These are phyloP conservation scores for Digitonthophagus gazella DNA, from an alignment of 2,888 invertebrate genomes.

Conservation along the genomic window DNA sequence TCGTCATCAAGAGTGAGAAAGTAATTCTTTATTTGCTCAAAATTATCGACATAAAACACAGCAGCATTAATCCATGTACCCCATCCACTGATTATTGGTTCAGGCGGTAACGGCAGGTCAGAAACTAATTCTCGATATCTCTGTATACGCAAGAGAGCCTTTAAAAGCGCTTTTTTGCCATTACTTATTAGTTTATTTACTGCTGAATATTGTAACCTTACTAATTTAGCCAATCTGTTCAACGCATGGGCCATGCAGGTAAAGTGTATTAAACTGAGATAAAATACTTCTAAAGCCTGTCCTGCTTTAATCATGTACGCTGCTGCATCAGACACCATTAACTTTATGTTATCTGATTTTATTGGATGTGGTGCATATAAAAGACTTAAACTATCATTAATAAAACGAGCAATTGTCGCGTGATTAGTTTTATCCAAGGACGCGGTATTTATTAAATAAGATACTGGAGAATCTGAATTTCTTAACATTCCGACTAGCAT, in stretches of 20 bases:
- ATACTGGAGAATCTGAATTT: neutral
- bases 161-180: conserved; percentile 39
- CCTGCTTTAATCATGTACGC: conserved; percentile 37
- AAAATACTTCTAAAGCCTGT: conserved; percentile 33
- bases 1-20: too few species aligned
- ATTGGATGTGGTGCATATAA: conserved; percentile 19
- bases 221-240: conserved; percentile 36
- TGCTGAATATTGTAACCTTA: conserved; percentile 29
- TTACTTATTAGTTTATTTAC: conserved; percentile 35
- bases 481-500: conserved; percentile 5
- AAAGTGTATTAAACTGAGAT: conserved; percentile 36
- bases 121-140: too few species aligned
- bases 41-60: too few species aligned
- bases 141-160: conserved; percentile 33
- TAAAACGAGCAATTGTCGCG: conserved; percentile 18
- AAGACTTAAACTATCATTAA: conserved; percentile 13
- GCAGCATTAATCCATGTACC: neutral
- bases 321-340: conserved; percentile 34
- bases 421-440: conserved; percentile 19
- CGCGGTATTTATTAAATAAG: conserved; percentile 7
- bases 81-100: neutral
- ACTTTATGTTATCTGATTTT: conserved; percentile 24
- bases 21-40: too few species aligned
- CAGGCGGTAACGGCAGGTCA: too few species aligned
- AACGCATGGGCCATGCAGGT: conserved; percentile 39